Conservation (phyloP, 2,797 vertebrate species). For the Octomys mimax region DNA sequence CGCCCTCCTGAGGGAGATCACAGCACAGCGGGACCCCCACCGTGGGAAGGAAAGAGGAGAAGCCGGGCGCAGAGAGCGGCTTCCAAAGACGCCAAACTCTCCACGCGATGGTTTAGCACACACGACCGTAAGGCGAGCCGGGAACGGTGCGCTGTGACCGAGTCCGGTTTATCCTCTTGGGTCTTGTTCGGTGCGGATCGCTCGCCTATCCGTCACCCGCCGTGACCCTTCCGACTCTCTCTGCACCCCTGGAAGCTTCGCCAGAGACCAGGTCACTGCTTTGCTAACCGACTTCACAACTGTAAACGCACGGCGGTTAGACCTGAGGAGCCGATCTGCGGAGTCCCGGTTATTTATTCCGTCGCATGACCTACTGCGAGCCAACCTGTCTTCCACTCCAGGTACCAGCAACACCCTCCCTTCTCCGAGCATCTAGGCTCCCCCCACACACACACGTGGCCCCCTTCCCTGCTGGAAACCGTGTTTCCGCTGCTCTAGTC, state of each 20-base stretch:
- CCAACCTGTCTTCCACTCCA: background rate
- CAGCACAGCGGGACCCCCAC: too few relatives aligned
- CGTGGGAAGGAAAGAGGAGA: background rate
- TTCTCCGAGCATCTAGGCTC: background rate
- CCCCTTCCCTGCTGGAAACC: background rate
- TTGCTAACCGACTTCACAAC: background rate
- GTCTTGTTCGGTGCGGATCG: background rate
- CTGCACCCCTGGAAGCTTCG: background rate
- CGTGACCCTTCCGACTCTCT: background rate
- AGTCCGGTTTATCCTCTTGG: background rate
- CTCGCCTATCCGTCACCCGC: too few relatives aligned
- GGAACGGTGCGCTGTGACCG: background rate
- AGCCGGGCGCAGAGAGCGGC: background rate
- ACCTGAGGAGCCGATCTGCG: background rate
- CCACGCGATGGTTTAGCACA: background rate
- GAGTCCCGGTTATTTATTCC: background rate
- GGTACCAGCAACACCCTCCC: background rate
- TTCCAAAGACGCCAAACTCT: background rate
- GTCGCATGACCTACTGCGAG: background rate
- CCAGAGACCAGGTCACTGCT: background rate
- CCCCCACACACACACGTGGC: too few relatives aligned
- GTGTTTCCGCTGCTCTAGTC: background rate
- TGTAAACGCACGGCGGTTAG: background rate
- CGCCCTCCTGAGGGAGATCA: background rate
- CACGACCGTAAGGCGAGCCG: background rate